Conservation (phyloP, 2,113 vertebrate species). For the Poeciliopsis prolifica region DNA sequence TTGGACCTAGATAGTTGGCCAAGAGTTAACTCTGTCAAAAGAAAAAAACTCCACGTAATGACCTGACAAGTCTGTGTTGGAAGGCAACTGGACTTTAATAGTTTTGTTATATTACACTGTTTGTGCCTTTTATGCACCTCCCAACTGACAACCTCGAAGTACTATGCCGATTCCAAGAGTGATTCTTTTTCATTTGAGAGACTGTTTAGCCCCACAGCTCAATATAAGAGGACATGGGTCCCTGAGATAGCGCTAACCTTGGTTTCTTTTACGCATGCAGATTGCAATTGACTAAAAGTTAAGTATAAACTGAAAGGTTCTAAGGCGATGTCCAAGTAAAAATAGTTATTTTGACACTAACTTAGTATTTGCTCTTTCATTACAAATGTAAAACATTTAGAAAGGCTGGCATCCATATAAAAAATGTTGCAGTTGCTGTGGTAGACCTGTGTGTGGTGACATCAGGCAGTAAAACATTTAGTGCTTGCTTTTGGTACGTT, state of each 20-base stretch:
- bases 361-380: too few species aligned
- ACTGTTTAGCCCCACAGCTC: background rate
- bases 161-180: background rate
- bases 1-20: constrained; percentile 45
- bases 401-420: too few species aligned
- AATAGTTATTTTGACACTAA: too few species aligned
- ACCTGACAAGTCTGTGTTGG: background rate
- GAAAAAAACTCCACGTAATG: background rate
- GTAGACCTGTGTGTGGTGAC: too few species aligned
- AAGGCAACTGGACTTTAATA: background rate
- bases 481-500: too few species aligned
- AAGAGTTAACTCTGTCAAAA: background rate
- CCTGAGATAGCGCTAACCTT: background rate
- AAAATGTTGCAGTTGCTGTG: too few species aligned
- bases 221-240: background rate
- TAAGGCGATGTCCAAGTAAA: too few species aligned
- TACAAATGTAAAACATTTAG: too few species aligned
- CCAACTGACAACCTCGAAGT: background rate
- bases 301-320: too few species aligned
- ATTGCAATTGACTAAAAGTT: too few species aligned
- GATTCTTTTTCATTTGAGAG: background rate
- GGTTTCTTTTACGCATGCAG: too few species aligned
- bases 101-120: background rate
- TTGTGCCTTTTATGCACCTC: background rate
- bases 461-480: too few species aligned